Evolutionary conservation across 2,888 invertebrate genomes (phyloP).

Genomic region (Drymonia ruficornis): DNA sequence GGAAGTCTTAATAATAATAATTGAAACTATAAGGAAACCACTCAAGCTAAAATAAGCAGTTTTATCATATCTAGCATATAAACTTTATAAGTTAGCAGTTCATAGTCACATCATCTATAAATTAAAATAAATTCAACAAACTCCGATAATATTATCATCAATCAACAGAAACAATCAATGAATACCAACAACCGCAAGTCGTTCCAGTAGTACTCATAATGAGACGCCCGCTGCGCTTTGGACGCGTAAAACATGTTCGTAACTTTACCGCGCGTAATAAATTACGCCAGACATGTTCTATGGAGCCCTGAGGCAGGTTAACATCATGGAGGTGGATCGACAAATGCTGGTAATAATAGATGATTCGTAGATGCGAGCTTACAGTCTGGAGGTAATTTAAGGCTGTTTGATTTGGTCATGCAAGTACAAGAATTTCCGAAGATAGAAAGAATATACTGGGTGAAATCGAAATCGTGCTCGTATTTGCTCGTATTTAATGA

Average conservation of each 20-base stretch:
- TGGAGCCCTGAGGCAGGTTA: conserved; percentile 29
- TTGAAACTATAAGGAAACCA: too few species aligned
- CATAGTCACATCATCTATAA: background rate
- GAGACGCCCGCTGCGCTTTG: conserved; percentile 35
- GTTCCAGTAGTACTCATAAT: conserved; percentile 49
- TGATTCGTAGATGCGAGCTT: background rate
- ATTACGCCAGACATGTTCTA: conserved; percentile 41
- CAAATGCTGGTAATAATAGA: conserved; percentile 28
- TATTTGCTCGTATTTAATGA: too few species aligned
- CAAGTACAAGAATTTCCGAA: background rate
- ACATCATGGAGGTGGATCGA: conserved; percentile 27
- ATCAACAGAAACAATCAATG: conserved; percentile 28
- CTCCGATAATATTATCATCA: conserved; percentile 1
- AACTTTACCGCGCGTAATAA: conserved; percentile 45
- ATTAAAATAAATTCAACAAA: background rate
- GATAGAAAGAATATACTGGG: too few species aligned
- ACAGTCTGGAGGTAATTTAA: background rate
- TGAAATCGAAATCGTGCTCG: too few species aligned
- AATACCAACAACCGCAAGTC: conserved; percentile 23
- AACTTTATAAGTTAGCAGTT: background rate
- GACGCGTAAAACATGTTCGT: conserved; percentile 40
- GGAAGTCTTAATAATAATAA: too few species aligned
- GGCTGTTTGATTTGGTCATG: background rate
- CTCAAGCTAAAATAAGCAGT: too few species aligned
- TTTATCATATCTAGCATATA: too few species aligned